These are phyloP conservation scores for Ametastegia equiseti DNA, from an alignment of 2,888 invertebrate genomes.

Conservation along the genomic window DNA sequence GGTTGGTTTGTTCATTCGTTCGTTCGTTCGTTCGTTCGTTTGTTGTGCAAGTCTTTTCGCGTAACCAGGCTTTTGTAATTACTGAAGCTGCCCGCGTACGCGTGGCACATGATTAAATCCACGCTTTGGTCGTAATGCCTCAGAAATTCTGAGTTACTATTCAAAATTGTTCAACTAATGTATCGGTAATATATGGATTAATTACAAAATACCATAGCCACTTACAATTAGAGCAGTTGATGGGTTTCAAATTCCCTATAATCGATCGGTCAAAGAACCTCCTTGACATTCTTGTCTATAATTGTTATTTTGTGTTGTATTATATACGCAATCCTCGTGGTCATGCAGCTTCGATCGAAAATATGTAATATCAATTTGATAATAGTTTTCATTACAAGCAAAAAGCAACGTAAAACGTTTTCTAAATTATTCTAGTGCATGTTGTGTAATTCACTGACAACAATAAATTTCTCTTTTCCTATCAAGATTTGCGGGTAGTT, in stretches of 20 bases:
- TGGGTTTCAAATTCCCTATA: neutral
- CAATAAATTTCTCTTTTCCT: no score
- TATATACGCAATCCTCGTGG: no score
- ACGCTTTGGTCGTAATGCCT: neutral
- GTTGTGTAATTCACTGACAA: no score
- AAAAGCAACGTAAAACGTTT: no score
- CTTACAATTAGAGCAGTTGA: neutral
- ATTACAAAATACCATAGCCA: neutral
- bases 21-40: slow-evolving; percentile 39
- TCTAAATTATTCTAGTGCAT: no score
- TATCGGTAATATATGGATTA: neutral
- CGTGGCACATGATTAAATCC: slow-evolving; percentile 40
- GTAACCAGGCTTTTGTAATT: slow-evolving; percentile 39
- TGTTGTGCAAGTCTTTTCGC: slow-evolving; percentile 40
- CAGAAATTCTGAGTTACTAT: neutral
- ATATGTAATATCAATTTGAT: no score
- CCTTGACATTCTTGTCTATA: neutral
- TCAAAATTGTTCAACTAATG: slow-evolving; percentile 23
- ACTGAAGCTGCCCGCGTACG: neutral
- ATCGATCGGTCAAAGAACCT: neutral
- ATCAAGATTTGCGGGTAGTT: no score
- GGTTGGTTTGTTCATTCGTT: slow-evolving; percentile 32
- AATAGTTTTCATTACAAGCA: no score
- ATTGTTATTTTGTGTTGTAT: neutral
- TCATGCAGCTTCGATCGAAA: no score